phyloP scores from a whole-genome alignment of 2,113 vertebrate species.

The Cyprichromis sp. region DNA sequence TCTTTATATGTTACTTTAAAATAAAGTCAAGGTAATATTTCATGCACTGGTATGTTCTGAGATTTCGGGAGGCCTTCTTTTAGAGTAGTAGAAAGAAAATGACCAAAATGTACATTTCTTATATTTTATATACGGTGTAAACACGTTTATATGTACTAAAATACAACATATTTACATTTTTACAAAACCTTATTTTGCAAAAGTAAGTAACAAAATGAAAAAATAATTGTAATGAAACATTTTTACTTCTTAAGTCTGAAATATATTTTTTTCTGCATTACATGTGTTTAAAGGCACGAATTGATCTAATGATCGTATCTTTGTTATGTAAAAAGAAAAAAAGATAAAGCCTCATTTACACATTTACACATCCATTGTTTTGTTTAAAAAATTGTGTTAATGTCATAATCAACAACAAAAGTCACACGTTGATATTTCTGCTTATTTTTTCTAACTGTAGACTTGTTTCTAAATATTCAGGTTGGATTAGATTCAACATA shows the following conservation, averaged over 20 bases:
- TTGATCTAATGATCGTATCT: neutral
- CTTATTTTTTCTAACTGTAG: neutral
- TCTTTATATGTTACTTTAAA: neutral
- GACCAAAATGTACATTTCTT: neutral
- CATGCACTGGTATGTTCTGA: neutral
- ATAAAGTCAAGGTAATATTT: neutral
- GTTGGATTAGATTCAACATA: neutral
- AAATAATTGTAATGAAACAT: neutral
- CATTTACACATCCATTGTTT: neutral
- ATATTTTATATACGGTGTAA: neutral
- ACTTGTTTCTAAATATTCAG: neutral
- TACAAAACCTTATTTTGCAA: neutral
- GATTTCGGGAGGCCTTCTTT: neutral
- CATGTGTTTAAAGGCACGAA: neutral
- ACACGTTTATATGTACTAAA: neutral
- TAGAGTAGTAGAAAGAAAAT: neutral
- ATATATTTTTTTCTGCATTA: neutral
- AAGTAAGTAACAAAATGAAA: neutral
- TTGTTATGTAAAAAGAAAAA: neutral
- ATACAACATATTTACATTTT: neutral
- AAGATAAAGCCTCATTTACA: neutral
- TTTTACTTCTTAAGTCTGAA: neutral
- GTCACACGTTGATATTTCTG: neutral
- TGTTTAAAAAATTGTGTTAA: neutral
- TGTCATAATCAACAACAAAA: neutral